A percentile compares a stretch with the other conserved stretches of the same genome.
Evolutionary conservation across 1,140 invertebrate species (phyloP).

Genomic region (Drosophila lacertosa): DNA sequence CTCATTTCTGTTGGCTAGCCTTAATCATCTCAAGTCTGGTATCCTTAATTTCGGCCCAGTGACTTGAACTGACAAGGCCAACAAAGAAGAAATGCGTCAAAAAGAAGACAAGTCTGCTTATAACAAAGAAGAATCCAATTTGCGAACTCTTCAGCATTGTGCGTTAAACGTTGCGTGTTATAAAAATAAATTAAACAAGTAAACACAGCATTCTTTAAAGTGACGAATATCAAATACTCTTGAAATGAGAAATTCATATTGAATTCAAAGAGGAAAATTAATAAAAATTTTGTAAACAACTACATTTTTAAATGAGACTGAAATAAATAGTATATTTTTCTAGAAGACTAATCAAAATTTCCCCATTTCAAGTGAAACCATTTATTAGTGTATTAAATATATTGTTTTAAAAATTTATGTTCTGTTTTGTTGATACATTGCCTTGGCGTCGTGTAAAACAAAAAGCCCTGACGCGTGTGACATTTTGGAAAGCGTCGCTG

Average conservation of each 20-base stretch:
- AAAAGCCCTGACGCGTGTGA: constrained; percentile 71
- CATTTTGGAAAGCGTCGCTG: constrained; percentile 63
- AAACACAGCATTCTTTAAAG: neutral
- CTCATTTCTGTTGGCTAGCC: neutral
- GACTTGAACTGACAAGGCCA: constrained; percentile 17
- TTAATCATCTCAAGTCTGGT: constrained; percentile 1
- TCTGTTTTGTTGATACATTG: constrained; percentile 26
- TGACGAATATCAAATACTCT: neutral
- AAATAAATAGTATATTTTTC: too few relatives aligned
- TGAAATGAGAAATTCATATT: neutral
- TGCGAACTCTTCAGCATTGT: constrained; percentile 49
- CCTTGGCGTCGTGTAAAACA: constrained; percentile 50
- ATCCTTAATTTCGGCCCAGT: constrained; percentile 24
- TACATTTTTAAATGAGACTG: too few relatives aligned
- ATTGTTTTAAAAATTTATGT: constrained; percentile 17
- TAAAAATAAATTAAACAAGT: constrained; percentile 61
- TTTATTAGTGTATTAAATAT: constrained; percentile 18
- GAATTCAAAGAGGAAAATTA: neutral
- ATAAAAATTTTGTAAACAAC: too few relatives aligned
- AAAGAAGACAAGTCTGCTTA: constrained; percentile 23
- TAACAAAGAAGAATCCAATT: constrained; percentile 12
- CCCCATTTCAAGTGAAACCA: too few relatives aligned
- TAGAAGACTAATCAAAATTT: too few relatives aligned
- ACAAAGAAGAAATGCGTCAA: constrained; percentile 9
- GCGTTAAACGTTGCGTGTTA: constrained; percentile 55